Percentiles rank a stretch among this genome's conserved stretches.
Evolutionary conservation across 2,113 vertebrate species (phyloP).

Genomic region (Pedetes capensis): DNA sequence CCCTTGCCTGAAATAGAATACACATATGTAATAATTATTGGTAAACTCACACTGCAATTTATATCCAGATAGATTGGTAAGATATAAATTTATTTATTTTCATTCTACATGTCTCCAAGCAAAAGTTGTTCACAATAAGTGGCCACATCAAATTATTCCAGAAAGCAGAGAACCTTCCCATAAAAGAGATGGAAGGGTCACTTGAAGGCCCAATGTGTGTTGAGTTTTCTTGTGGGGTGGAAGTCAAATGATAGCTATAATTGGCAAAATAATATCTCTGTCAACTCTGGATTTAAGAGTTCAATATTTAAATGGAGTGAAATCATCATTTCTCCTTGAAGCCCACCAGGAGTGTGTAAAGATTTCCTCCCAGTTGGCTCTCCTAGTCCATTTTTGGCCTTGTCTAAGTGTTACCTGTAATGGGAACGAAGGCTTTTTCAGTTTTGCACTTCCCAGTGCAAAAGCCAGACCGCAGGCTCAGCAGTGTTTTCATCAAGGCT

Average conservation of each 20-base stretch:
- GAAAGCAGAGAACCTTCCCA: slow-evolving; percentile 1
- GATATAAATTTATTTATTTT: background rate
- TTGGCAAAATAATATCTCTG: background rate
- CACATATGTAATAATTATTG: background rate
- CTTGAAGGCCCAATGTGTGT: background rate
- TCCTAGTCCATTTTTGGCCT: background rate
- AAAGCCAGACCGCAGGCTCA: background rate
- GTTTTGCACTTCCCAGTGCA: background rate
- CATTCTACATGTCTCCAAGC: background rate
- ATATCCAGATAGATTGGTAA: background rate
- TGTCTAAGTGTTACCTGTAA: background rate
- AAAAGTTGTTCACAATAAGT: background rate
- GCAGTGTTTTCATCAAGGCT: background rate
- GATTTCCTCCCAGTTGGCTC: background rate
- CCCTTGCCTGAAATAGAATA: slow-evolving; percentile 32
- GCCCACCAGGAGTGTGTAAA: background rate
- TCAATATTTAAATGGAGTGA: background rate
- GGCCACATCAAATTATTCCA: background rate
- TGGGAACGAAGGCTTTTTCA: background rate
- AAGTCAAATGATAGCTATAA: background rate
- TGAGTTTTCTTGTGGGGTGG: background rate
- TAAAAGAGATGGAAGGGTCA: background rate
- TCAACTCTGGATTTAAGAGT: background rate
- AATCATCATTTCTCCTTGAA: background rate
- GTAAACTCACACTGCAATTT: background rate